Conservation (phyloP, 2,113 vertebrate species). For the Pangasianodon hypophthalmus region DNA sequence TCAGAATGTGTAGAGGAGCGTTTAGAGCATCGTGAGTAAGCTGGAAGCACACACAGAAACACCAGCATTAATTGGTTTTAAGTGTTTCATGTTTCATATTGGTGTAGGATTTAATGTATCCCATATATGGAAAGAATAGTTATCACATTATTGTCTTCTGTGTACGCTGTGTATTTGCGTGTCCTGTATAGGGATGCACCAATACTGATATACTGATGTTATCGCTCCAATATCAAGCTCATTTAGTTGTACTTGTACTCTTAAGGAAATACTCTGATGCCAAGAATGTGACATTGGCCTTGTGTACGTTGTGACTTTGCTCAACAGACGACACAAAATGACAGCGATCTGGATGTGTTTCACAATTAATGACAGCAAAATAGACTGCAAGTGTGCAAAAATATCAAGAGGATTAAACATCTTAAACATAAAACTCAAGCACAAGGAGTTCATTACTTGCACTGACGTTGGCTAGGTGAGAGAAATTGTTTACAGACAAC, state of each 20-base stretch:
- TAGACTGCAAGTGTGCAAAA: neutral
- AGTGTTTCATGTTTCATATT: neutral
- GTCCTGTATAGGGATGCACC: neutral
- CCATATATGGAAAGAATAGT: neutral
- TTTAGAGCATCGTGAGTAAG: slow-evolving; percentile 95
- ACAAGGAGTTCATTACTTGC: neutral
- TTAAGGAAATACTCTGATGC: no score
- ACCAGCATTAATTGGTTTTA: neutral
- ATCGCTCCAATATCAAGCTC: neutral
- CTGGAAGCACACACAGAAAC: slow-evolving; percentile 62
- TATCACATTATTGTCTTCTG: neutral
- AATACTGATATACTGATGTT: neutral
- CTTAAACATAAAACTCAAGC: no score
- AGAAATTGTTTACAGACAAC: neutral
- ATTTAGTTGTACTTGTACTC: neutral
- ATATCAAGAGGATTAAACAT: neutral
- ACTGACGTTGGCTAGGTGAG: neutral
- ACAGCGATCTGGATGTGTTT: no score
- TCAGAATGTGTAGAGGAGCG: slow-evolving; percentile 89
- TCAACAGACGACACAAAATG: no score
- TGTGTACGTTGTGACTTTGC: no score
- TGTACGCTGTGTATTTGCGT: neutral
- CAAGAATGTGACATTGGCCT: no score
- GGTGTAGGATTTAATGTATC: neutral
- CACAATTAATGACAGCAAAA: no score